These are phyloP conservation scores for Mirounga angustirostris DNA, from an alignment of 2,113 vertebrate species.

Conservation along the genomic window DNA sequence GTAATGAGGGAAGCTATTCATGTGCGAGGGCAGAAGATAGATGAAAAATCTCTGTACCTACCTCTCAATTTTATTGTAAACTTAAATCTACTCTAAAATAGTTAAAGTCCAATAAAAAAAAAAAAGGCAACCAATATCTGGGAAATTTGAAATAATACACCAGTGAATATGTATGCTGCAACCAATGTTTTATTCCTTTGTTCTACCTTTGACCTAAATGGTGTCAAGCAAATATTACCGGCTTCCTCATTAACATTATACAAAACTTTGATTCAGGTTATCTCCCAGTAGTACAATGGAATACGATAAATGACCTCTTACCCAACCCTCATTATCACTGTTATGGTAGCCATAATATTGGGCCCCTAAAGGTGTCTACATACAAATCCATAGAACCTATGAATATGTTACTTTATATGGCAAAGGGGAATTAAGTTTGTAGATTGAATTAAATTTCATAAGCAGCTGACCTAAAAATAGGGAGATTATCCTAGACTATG, in stretches of 20 bases:
- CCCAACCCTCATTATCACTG: not conserved
- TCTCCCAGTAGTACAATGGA: not conserved
- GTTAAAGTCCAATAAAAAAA: not conserved
- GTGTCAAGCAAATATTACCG: not conserved
- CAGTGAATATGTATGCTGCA: not conserved
- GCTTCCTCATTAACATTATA: not conserved
- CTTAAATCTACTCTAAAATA: not conserved
- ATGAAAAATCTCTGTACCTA: not conserved
- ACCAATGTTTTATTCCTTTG: not conserved
- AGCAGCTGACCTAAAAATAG: not conserved
- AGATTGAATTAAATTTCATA: not conserved
- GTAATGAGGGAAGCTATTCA: not conserved
- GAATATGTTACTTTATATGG: not conserved
- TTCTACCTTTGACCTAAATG: not conserved
- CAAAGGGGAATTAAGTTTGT: not conserved
- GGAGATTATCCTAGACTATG: not conserved
- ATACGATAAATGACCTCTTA: not conserved
- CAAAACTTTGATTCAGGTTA: not conserved
- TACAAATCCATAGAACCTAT: not conserved
- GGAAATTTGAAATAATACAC: not conserved
- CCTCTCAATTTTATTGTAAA: not conserved
- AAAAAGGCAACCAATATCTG: not conserved
- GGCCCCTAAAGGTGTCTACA: not conserved
- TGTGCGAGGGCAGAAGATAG: not conserved
- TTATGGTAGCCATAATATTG: not conserved